These are phyloP conservation scores for Actinia tenebrosa DNA, from an alignment of 64 coral and sea anemone species.

Conservation along the genomic window DNA sequence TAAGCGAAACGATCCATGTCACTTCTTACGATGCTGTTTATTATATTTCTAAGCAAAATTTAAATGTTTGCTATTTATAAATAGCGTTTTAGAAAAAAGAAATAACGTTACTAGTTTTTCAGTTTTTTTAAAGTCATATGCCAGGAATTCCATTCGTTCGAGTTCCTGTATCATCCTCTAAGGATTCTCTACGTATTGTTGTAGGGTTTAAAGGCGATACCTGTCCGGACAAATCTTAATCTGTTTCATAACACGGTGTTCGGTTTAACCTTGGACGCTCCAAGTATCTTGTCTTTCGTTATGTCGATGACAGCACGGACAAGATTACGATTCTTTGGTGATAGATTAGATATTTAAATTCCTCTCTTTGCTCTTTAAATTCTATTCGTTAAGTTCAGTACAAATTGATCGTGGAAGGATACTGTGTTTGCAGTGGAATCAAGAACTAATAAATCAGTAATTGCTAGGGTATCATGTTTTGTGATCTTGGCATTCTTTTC, in stretches of 20 bases:
- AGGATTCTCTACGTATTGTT: neutral
- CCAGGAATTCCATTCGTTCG: neutral
- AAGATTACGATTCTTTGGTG: neutral
- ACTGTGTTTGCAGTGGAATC: neutral
- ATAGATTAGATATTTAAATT: conserved; percentile 1
- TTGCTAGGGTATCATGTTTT: neutral
- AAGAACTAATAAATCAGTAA: neutral
- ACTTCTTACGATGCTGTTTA: too few species aligned
- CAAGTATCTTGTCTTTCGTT: neutral
- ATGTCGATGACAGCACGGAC: neutral
- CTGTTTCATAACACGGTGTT: neutral
- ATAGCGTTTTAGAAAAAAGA: too few species aligned
- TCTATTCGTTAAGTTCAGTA: neutral
- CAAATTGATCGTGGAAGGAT: neutral
- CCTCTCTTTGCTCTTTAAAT: conserved; percentile 6
- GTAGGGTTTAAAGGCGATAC: neutral
- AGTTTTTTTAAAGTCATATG: neutral
- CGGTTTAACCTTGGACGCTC: neutral
- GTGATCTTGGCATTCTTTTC: neutral
- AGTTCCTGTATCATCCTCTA: neutral
- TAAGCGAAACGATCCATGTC: too few species aligned
- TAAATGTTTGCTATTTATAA: too few species aligned
- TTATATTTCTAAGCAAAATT: too few species aligned
- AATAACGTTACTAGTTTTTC: too few species aligned
- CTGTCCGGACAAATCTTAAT: conserved; percentile 1